phyloP scores from a whole-genome alignment of 2,797 vertebrate genomes.

The Spheniscus humboldti region DNA sequence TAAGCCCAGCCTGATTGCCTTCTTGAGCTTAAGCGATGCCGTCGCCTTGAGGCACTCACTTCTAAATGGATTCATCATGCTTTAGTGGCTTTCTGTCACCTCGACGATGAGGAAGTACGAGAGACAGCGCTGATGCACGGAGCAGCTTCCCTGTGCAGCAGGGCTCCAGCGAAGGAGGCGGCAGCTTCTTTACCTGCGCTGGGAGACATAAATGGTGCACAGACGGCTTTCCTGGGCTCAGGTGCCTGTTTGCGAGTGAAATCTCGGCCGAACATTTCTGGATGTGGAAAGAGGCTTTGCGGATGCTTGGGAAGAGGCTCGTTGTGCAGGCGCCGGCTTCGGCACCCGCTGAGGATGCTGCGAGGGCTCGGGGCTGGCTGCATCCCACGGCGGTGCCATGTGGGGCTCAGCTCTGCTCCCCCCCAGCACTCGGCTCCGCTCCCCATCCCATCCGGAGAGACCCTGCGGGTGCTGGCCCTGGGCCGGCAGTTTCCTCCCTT shows the following conservation, averaged over 20 bases:
- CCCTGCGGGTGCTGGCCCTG: background rate
- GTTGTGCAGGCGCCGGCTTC: rapidly evolving
- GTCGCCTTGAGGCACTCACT: background rate
- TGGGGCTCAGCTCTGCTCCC: too few relatives aligned
- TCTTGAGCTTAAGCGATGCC: background rate
- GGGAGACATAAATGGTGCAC: rapidly evolving
- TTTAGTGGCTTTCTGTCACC: background rate
- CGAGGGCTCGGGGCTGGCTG: background rate
- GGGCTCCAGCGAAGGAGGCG: background rate
- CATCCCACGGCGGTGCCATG: background rate
- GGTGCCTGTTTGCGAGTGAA: rapidly evolving
- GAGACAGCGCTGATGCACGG: background rate
- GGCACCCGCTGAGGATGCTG: background rate
- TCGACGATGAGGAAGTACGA: rapidly evolving
- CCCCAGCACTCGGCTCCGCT: background rate
- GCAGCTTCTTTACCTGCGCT: background rate
- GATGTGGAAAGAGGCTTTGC: background rate
- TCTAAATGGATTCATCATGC: background rate
- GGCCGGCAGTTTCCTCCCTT: background rate
- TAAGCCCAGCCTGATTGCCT: background rate
- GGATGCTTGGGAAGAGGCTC: background rate
- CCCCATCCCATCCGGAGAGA: background rate
- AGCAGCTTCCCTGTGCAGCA: rapidly evolving
- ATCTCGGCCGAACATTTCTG: background rate
- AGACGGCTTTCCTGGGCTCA: rapidly evolving